Conservation (phyloP, 2,888 invertebrate genomes). For the Anaspis maculata region DNA sequence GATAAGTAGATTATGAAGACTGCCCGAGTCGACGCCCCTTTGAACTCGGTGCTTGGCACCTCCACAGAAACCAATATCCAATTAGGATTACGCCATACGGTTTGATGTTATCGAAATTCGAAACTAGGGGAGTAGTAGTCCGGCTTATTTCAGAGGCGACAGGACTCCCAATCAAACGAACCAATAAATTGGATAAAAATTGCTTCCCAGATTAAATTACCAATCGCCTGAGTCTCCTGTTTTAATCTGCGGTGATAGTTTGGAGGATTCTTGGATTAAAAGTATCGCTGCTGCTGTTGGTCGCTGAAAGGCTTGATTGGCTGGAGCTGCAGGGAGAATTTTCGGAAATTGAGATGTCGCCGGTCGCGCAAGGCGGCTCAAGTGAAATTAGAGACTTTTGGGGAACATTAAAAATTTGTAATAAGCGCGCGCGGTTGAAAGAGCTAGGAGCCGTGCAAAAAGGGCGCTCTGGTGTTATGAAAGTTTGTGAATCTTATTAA, state of each 20-base stretch:
- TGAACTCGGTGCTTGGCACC: conserved; percentile 24
- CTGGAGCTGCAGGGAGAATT: too few species aligned
- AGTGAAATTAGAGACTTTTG: too few species aligned
- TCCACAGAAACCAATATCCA: conserved; percentile 27
- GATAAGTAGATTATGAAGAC: conserved; percentile 22
- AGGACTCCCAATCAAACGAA: conserved; percentile 1
- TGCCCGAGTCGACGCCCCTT: conserved; percentile 15
- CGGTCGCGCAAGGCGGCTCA: too few species aligned
- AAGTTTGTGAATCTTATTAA: conserved; percentile 27
- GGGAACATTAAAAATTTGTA: conserved; percentile 13
- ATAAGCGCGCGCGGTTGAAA: conserved; percentile 15
- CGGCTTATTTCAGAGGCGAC: conserved; percentile 10
- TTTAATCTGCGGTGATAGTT: too few species aligned
- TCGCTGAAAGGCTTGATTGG: too few species aligned
- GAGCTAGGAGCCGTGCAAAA: conserved; percentile 10
- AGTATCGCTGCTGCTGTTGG: too few species aligned
- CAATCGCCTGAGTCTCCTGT: too few species aligned
- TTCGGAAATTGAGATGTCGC: too few species aligned
- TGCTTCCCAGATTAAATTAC: too few species aligned
- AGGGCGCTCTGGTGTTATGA: conserved; percentile 16
- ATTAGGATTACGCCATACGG: conserved; percentile 27
- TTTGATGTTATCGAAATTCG: conserved; percentile 26
- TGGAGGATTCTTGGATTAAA: too few species aligned
- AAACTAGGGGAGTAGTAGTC: conserved; percentile 12
- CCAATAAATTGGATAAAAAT: neutral